A percentile compares a stretch with the other conserved stretches of the same genome.
Conservation (phyloP, 2,113 vertebrate genomes). For the Mola mola region DNA sequence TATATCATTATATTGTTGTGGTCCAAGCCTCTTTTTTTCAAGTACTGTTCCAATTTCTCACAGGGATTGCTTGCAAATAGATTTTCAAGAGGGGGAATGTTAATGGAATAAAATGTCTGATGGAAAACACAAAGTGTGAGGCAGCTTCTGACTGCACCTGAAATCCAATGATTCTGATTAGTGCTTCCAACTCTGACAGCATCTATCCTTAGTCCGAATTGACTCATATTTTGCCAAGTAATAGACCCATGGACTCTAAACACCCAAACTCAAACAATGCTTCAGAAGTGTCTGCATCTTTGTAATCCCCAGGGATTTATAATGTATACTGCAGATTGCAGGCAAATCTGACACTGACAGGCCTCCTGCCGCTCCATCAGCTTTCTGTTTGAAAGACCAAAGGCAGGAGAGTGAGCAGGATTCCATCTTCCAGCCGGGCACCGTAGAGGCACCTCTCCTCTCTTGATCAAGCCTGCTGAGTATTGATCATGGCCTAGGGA, state of each 20-base stretch:
- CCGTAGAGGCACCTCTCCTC: constrained; percentile 39
- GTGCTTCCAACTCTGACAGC: constrained; percentile 66
- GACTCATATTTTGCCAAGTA: constrained; percentile 61
- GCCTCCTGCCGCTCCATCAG: constrained; percentile 17
- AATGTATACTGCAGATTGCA: constrained; percentile 9
- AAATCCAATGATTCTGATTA: constrained; percentile 80
- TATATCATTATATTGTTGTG: constrained; percentile 8
- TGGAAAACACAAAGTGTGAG: constrained; percentile 67
- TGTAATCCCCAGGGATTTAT: constrained; percentile 32
- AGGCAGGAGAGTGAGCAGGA: constrained; percentile 10
- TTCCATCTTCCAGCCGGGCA: constrained; percentile 41
- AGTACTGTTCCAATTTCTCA: constrained; percentile 43
- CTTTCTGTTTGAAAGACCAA: constrained; percentile 24
- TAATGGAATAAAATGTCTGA: constrained; percentile 74
- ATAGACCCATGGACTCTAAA: constrained; percentile 34
- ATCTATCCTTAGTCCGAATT: constrained; percentile 54
- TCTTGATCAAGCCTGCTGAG: constrained; percentile 58
- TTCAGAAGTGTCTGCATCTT: constrained; percentile 32
- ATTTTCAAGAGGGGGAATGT: constrained; percentile 67
- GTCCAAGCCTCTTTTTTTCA: neutral
- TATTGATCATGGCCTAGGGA: constrained; percentile 77
- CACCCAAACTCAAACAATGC: constrained; percentile 31
- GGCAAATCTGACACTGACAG: constrained; percentile 11
- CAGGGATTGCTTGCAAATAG: constrained; percentile 57
- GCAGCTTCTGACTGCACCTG: constrained; percentile 69